Conservation (phyloP, 2,113 vertebrate species). For the Reinhardtius hippoglossoides region DNA sequence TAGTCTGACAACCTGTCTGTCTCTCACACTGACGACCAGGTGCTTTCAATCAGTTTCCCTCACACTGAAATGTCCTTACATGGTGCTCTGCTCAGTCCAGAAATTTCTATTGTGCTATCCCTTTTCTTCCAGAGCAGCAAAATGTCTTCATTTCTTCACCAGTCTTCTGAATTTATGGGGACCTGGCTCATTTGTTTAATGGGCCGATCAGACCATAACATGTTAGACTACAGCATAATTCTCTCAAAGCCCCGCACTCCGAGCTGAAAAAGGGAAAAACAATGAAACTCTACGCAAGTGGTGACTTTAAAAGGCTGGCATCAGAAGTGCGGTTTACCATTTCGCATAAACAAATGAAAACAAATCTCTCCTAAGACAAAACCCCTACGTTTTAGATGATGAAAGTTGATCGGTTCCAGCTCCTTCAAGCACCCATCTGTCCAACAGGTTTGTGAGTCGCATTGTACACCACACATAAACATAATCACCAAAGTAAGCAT, state of each 20-base stretch:
- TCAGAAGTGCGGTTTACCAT: constrained; percentile 62
- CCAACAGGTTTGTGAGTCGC: constrained; percentile 15
- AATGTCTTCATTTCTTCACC: constrained; percentile 39
- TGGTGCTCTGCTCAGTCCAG: constrained; percentile 52
- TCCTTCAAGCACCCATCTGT: constrained; percentile 36
- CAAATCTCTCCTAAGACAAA: constrained; percentile 59
- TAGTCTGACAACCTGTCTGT: constrained; percentile 45
- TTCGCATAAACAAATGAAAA: constrained; percentile 73
- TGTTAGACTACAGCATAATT: constrained; percentile 43
- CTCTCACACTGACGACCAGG: constrained; percentile 47
- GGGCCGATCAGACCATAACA: constrained; percentile 60
- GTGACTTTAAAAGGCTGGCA: constrained; percentile 63
- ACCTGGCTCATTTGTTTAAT: constrained; percentile 56
- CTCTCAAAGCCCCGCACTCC: constrained; percentile 19
- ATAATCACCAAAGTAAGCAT: neutral
- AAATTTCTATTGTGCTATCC: constrained; percentile 27
- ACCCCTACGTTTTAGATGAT: constrained; percentile 21
- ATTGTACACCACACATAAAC: constrained; percentile 25
- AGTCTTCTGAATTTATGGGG: constrained; percentile 41
- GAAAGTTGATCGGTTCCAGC: constrained; percentile 17
- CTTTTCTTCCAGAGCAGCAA: constrained; percentile 48
- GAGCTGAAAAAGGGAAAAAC: constrained; percentile 46
- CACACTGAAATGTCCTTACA: constrained; percentile 65
- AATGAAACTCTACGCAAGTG: constrained; percentile 51
- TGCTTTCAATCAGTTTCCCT: constrained; percentile 67